These are phyloP conservation scores for Phyllotreta cruciferae DNA, from an alignment of 2,888 invertebrate species.

Conservation along the genomic window DNA sequence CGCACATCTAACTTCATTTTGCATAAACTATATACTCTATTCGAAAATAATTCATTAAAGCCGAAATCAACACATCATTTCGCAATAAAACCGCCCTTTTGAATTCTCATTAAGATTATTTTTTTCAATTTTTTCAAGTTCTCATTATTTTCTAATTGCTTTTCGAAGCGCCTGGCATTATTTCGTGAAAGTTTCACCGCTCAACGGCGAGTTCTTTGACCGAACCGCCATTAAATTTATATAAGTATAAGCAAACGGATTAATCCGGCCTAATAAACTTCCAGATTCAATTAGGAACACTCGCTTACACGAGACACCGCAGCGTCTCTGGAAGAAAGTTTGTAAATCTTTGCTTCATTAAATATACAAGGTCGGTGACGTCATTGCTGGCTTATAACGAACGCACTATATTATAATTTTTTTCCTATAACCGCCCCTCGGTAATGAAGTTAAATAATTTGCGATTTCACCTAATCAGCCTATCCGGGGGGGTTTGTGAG, in stretches of 20 bases:
- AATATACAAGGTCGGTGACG: too few species aligned
- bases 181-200: not conserved
- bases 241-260: constrained; percentile 3
- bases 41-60: too few species aligned
- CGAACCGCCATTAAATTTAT: constrained; percentile 4
- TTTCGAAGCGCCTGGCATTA: not conserved
- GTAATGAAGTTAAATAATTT: constrained; percentile 10
- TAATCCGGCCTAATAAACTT: constrained; percentile 9
- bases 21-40: too few species aligned
- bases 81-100: too few species aligned
- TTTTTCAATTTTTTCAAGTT: constrained; percentile 3
- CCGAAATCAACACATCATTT: too few species aligned
- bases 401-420: too few species aligned
- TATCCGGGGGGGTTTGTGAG: not conserved
- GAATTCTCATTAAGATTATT: not conserved
- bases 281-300: not conserved
- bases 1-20: too few species aligned
- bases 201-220: constrained; percentile 4
- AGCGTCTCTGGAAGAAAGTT: not conserved
- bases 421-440: too few species aligned
- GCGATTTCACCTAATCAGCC: constrained; percentile 8
- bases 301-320: not conserved
- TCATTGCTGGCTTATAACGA: too few species aligned
- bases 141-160: too few species aligned
- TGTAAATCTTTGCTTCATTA: too few species aligned